Conservation (phyloP, 2,888 invertebrate species). For the Standfussiana lucernea region DNA sequence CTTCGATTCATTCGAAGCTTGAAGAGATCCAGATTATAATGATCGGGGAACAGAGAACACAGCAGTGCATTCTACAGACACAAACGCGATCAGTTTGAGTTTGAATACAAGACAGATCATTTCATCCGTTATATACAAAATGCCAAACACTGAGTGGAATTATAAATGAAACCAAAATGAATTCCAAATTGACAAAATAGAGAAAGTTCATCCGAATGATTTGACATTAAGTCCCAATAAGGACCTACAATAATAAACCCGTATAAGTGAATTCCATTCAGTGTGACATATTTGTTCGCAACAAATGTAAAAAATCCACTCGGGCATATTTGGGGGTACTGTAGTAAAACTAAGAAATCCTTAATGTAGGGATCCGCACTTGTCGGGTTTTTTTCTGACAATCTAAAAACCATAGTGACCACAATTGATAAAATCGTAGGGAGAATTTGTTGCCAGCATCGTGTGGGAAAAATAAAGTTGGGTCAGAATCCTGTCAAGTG, state of each 20-base stretch:
- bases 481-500: conserved; percentile 83
- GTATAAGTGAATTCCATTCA: conserved; percentile 66
- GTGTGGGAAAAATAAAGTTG: conserved; percentile 83
- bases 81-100: background rate
- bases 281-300: conserved; percentile 56
- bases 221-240: conserved; percentile 31
- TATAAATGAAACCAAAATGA: background rate
- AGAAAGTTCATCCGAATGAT: conserved; percentile 17
- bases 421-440: conserved; percentile 81
- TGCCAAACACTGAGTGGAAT: background rate
- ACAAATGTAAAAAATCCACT: conserved; percentile 69
- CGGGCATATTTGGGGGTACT: background rate
- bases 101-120: background rate
- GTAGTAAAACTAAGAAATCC: background rate
- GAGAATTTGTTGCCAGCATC: conserved; percentile 75
- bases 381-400: background rate
- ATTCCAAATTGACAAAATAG: background rate
- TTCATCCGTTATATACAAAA: background rate
- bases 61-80: background rate
- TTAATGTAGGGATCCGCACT: background rate
- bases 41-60: background rate
- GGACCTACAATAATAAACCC: conserved; percentile 62
- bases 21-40: background rate
- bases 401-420: conserved; percentile 64
- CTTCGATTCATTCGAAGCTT: background rate